Evolutionary conservation across 2,888 invertebrate species (phyloP), one percentile per base, ranked within the genome.

Genomic region (Heteropelma amictum): DNA sequence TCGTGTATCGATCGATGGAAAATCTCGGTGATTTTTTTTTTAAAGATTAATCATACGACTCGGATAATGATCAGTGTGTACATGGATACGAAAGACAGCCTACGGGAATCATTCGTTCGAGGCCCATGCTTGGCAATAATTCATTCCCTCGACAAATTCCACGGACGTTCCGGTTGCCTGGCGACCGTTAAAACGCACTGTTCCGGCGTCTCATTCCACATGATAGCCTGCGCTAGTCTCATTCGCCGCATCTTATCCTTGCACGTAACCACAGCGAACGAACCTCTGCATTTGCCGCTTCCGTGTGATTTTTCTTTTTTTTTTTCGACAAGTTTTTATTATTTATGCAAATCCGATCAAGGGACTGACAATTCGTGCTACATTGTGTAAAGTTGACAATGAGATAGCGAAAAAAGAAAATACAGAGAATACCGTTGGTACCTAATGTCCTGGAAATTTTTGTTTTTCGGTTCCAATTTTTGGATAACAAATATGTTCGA

Each of bases 121-220:
- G 21, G 49, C 35, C 56, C 47, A 54, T 23, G 49, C 45, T 69
- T 58, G 63, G 51, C 58, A 51, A 58, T 56, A 64, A 65, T 56
- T 49, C 60, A 56, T 56, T 38, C 64, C 19, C 42, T 53, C 38
- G 45, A 30, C 21, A 51, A 61, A 64, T 69, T 69, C 60, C 56
- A 30, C 73, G 40, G 45, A 19, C 35, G 73, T 74, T 74, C 33
- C 69, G 73, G 58, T 64, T 49, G 33, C 30, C 30, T 40, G 68
- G 14, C 68, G 68, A 68, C 49, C 68, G 68, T 58, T 68, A 68
- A 68, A 68, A 58, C 58, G 26, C 49, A 68, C 58, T 60, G 21
- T 68, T 74, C 69, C 58, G 38, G 73, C 45, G 61, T 19, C 19
- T 17, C 54, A 12, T 63, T 69, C 56, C 73, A 49, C 56, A 61